phyloP scores from a whole-genome alignment of 2,888 invertebrate genomes.

The Cephus rjabovi region DNA sequence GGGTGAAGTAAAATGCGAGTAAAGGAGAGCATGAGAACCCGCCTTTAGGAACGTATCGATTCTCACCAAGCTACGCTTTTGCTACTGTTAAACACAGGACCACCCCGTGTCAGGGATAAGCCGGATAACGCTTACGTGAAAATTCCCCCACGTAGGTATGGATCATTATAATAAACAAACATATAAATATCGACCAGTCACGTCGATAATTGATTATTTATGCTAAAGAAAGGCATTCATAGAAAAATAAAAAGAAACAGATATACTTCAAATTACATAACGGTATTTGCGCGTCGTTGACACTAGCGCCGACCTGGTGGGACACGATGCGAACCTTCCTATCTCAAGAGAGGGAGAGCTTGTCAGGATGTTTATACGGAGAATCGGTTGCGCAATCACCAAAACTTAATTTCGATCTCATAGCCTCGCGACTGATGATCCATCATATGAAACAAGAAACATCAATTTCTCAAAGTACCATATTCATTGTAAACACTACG shows the following conservation, averaged over 20 bases:
- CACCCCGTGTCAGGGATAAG: too few relatives aligned
- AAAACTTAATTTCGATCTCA: slow-evolving; percentile 13
- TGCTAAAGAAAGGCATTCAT: too few relatives aligned
- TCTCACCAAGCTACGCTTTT: too few relatives aligned
- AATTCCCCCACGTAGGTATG: too few relatives aligned
- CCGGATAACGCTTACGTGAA: too few relatives aligned
- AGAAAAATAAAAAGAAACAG: background rate
- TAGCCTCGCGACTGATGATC: slow-evolving; percentile 9
- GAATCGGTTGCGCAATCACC: slow-evolving; percentile 14
- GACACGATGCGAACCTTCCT: slow-evolving; percentile 2
- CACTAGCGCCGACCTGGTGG: background rate
- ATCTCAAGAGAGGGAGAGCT: slow-evolving; percentile 13
- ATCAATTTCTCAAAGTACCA: slow-evolving; percentile 6
- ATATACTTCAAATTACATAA: background rate
- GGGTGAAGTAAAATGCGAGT: too few relatives aligned
- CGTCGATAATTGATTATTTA: too few relatives aligned
- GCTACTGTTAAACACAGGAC: too few relatives aligned
- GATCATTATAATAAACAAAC: too few relatives aligned
- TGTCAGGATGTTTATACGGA: slow-evolving; percentile 17
- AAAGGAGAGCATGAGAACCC: too few relatives aligned
- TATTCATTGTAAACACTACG: slow-evolving; percentile 16
- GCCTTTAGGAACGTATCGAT: too few relatives aligned
- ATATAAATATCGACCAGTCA: too few relatives aligned
- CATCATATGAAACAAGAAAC: slow-evolving; percentile 1
- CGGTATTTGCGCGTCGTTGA: background rate